Evolutionary conservation across 2,888 invertebrate genomes (phyloP).

Genomic region (Argyresthia goedartella): DNA sequence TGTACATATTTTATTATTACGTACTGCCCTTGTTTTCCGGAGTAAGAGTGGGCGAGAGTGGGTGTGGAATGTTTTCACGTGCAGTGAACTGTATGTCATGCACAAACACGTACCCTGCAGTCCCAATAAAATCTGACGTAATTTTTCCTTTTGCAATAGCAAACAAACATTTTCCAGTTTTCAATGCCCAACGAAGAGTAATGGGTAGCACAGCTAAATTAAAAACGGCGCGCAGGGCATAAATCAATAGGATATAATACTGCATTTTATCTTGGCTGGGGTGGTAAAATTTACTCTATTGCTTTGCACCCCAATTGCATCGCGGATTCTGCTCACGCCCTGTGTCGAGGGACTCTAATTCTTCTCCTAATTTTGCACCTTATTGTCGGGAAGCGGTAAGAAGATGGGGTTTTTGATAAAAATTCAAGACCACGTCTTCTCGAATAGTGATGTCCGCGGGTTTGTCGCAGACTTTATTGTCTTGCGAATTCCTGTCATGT

Average conservation of each 20-base stretch:
- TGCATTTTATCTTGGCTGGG: constrained; percentile 22
- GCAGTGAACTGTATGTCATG: too few species aligned
- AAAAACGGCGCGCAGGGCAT: constrained; percentile 32
- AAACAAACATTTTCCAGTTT: too few species aligned
- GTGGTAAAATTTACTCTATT: not conserved
- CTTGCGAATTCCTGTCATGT: too few species aligned
- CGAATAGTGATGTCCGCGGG: constrained; percentile 6
- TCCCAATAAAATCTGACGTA: too few species aligned
- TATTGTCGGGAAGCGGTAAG: constrained; percentile 53
- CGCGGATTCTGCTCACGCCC: constrained; percentile 49
- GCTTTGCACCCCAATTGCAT: constrained; percentile 30
- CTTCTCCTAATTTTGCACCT: constrained; percentile 67
- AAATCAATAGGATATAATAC: constrained; percentile 37
- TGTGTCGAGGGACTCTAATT: constrained; percentile 55
- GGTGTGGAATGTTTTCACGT: too few species aligned
- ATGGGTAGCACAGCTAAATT: constrained; percentile 25
- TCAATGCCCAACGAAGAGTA: too few species aligned
- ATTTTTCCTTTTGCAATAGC: too few species aligned
- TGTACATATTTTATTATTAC: too few species aligned
- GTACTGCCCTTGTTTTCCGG: too few species aligned
- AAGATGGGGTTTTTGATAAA: constrained; percentile 52
- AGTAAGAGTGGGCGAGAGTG: too few species aligned
- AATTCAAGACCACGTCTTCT: constrained; percentile 33
- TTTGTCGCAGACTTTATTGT: not conserved
- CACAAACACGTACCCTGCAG: too few species aligned